Evolutionary conservation across 2,113 vertebrate species (phyloP).

Genomic region (Alligator sinensis): DNA sequence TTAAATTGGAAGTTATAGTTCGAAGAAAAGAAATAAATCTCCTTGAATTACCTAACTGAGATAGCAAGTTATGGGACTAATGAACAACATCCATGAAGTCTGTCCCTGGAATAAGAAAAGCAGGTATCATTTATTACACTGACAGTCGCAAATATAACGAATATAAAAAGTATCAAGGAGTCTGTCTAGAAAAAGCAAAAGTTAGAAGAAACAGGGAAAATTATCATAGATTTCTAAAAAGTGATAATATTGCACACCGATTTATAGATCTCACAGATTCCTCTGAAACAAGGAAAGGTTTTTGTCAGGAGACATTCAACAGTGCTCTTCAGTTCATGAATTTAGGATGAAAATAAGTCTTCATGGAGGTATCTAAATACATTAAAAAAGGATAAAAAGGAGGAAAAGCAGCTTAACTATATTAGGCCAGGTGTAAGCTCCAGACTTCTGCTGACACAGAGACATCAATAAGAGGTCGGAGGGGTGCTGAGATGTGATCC

Average conservation of each 20-base stretch:
- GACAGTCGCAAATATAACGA: conserved; percentile 55
- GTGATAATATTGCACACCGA: not conserved
- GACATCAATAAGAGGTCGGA: too few species aligned
- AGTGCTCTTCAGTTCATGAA: not conserved
- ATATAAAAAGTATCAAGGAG: conserved; percentile 54
- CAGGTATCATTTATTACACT: conserved; percentile 48
- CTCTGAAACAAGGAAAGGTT: not conserved
- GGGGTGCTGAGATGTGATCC: too few species aligned
- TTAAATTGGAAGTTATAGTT: conserved; percentile 46
- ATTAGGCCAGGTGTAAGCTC: too few species aligned
- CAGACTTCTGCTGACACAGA: too few species aligned
- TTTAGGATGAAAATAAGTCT: not conserved
- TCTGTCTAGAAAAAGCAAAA: conserved; percentile 27
- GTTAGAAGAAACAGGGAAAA: conserved; percentile 3
- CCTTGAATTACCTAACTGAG: not conserved
- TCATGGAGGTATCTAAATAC: not conserved
- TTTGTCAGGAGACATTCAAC: not conserved
- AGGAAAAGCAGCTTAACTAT: not conserved
- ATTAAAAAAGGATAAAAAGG: not conserved
- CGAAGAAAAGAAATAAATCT: conserved; percentile 45
- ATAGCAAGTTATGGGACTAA: conserved; percentile 5
- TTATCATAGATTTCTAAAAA: not conserved
- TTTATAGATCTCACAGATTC: not conserved
- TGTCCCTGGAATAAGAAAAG: not conserved
- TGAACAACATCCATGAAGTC: conserved; percentile 40